Conservation (phyloP, 2,113 vertebrate genomes). For the Dolichotis patagonum region DNA sequence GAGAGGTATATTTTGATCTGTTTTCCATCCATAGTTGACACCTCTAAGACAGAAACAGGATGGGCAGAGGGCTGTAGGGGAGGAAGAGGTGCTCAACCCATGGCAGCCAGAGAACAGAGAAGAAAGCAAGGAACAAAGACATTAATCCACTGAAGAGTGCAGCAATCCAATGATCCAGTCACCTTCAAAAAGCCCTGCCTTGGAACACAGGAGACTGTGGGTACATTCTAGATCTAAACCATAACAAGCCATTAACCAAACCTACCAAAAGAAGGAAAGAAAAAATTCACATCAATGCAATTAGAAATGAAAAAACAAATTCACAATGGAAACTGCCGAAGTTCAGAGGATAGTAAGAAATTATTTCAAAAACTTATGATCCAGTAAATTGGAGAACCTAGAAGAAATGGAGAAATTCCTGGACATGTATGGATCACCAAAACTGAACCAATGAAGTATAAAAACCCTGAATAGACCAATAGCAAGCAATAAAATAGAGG, state of each 20-base stretch:
- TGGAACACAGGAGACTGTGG: not conserved
- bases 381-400: not conserved
- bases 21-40: not conserved
- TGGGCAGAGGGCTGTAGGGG: not conserved
- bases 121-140: not conserved
- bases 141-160: not conserved
- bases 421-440: no score
- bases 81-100: not conserved
- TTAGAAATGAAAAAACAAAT: no score
- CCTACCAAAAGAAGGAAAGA: not conserved
- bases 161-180: not conserved
- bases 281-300: no score
- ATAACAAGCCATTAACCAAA: no score
- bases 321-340: no score
- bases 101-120: not conserved
- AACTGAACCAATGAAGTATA: no score
- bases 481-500: not conserved
- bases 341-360: not conserved
- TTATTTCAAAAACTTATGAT: not conserved
- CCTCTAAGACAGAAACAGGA: not conserved
- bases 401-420: not conserved
- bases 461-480: not conserved
- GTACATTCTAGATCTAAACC: not conserved
- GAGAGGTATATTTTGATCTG: not conserved
- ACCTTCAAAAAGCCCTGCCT: not conserved